Base-by-base conservation (phyloP, 92 coral and sea anemone genomes). In the Chrysogorgia sp. region DNA sequence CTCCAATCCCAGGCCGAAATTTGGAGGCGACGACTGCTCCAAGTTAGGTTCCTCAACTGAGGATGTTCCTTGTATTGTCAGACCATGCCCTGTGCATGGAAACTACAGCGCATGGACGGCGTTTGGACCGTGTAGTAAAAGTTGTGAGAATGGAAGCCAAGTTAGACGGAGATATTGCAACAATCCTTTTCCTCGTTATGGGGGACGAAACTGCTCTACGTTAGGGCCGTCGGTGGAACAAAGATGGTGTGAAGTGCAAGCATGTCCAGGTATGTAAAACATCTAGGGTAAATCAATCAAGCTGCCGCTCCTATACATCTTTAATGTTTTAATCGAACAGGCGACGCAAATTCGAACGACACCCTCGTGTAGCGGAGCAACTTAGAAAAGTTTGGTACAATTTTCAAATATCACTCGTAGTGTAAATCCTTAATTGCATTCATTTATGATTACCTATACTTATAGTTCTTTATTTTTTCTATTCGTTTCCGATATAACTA, bases 31-130 rank as follows among this genome's bases (percentile, higher is more conserved):
- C 15, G 71, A 77, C 45, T 93, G 98, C 72, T 58, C 83, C 29
- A 81, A 40, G 15, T 37, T 88, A 4, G 98, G 98, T 13, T 86
- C 88, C 24, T 59, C 68, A 13, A 20, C 14, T 26, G 84, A 89
- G 34, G 49, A 74, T 31, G 67, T 7, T 28, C 23, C 58, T 5
- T 93, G 98, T 59, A 86, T 83, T 61, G 74, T 58, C 14, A 53
- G 81, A 7, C 80, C 67, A 34, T 93, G 98, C 21, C 97, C 97
- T 14, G 81, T 90, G 59, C 78, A 90, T 37, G 97, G 97, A 4
- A 88, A 84, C 0, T 92, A 90, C 63, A 49, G 88, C 7, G 29
- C 70, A 57, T 90, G 96, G 96, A 67, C 90, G 20, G 67, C 75
- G 17, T 90, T 71, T 48, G 78, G 79, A 34, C 65, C 84, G 33